A percentile compares a stretch with the other conserved stretches of the same genome.
These are phyloP conservation scores for Psittacus erithacus DNA, from an alignment of 2,113 vertebrate species.

Conservation along the genomic window DNA sequence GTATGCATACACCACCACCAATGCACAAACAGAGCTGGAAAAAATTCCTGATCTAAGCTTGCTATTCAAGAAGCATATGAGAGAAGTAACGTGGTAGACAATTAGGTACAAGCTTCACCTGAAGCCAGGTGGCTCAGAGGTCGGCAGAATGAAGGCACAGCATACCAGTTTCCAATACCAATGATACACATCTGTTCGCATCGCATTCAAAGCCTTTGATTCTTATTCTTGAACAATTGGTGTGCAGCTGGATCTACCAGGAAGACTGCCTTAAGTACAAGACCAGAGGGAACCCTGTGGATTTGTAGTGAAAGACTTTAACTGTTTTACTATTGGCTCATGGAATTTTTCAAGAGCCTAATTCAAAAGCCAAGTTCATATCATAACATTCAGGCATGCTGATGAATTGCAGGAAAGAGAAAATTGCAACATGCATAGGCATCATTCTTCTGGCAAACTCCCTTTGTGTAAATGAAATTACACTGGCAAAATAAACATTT, in stretches of 20 bases:
- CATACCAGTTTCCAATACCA: neutral
- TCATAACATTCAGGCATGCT: neutral
- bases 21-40: neutral
- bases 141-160: neutral
- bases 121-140: neutral
- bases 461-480: neutral
- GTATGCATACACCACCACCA: neutral
- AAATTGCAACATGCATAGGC: neutral
- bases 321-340: neutral
- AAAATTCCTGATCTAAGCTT: neutral
- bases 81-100: neutral
- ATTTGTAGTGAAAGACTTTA: neutral
- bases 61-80: neutral
- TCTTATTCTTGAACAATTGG: neutral
- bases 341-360: neutral
- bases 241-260: neutral
- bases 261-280: neutral
- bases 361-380: neutral
- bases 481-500: neutral
- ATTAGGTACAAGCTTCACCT: neutral
- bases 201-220: neutral
- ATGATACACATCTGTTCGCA: rapidly evolving
- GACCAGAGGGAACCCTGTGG: neutral
- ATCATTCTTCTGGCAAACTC: neutral
- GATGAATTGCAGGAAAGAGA: neutral